Percentiles rank a stretch among this genome's conserved stretches.
Conservation (phyloP, 2,888 invertebrate genomes). For the Sinohyriopsis cumingii region DNA sequence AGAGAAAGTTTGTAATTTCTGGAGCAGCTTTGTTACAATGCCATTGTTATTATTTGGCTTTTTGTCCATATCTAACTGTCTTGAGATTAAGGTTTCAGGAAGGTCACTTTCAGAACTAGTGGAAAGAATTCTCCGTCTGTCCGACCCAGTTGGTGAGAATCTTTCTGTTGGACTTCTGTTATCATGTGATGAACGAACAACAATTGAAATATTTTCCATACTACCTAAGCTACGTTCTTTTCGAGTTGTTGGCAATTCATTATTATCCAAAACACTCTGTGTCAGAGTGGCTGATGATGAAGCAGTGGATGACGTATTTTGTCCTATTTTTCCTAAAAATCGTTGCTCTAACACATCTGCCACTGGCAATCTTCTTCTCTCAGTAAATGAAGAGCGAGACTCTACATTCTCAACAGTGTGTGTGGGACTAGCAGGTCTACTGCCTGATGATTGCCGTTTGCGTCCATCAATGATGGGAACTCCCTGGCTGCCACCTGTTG, state of each 20-base stretch:
- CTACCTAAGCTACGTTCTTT: constrained; percentile 33
- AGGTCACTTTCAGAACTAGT: constrained; percentile 53
- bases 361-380: constrained; percentile 45
- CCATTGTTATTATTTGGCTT: constrained; percentile 40
- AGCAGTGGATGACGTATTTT: constrained; percentile 36
- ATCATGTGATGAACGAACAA: constrained; percentile 29
- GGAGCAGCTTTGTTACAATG: constrained; percentile 56
- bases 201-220: constrained; percentile 41
- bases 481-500: constrained; percentile 42
- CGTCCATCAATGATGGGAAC: constrained; percentile 59
- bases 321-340: constrained; percentile 34
- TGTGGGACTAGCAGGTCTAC: constrained; percentile 60
- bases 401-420: constrained; percentile 39
- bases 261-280: constrained; percentile 36
- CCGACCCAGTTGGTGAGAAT: constrained; percentile 40
- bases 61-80: constrained; percentile 42
- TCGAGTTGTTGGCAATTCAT: constrained; percentile 38
- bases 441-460: constrained; percentile 55
- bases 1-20: constrained; percentile 55
- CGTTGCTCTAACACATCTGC: constrained; percentile 58
- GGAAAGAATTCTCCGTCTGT: constrained; percentile 45
- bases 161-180: constrained; percentile 46
- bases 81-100: constrained; percentile 30
- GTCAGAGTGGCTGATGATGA: constrained; percentile 36
- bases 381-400: constrained; percentile 30